Evolutionary conservation across 1,140 invertebrate species (phyloP).

Genomic region (Calliopsis andreniformis): DNA sequence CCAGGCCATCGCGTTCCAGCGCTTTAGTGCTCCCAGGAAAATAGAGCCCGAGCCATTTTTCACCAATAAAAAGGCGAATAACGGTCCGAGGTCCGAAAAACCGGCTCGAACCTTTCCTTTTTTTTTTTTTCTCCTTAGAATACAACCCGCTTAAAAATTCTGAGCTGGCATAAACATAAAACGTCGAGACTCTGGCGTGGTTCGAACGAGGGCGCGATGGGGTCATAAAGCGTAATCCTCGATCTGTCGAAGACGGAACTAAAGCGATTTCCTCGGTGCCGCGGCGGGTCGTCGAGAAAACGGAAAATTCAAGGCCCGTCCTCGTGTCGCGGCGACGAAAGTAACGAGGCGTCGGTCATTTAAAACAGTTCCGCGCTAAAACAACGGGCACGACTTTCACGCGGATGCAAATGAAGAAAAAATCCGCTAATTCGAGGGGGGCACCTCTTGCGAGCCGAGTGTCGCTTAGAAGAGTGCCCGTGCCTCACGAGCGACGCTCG

Average conservation of each 20-base stretch:
- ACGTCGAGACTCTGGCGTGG: background rate
- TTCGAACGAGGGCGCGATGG: background rate
- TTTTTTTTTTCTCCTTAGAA: no score
- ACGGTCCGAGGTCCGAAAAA: constrained; percentile 14
- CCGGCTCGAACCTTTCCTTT: constrained; percentile 21
- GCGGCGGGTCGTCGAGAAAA: constrained; percentile 2
- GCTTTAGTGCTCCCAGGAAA: background rate
- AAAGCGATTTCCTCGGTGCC: constrained; percentile 15
- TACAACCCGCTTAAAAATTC: constrained; percentile 17
- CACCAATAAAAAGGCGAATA: constrained; percentile 42
- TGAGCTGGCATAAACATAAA: background rate
- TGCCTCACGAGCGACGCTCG: background rate
- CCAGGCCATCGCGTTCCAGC: background rate
- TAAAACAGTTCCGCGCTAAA: constrained; percentile 52
- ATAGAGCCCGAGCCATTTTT: constrained; percentile 26
- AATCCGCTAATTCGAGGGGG: constrained; percentile 23
- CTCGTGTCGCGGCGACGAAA: constrained; percentile 31
- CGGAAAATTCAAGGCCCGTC: constrained; percentile 23
- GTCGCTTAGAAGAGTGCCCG: background rate
- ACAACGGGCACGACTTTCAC: constrained; percentile 40
- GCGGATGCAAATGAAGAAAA: constrained; percentile 38
- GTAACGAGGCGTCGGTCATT: constrained; percentile 53
- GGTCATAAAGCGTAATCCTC: constrained; percentile 25
- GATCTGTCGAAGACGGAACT: constrained; percentile 11
- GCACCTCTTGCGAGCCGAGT: background rate